Percentiles rank a stretch among this genome's conserved stretches.
Evolutionary conservation across 1,140 invertebrate species (phyloP).

Genomic region (Eciton burchellii): DNA sequence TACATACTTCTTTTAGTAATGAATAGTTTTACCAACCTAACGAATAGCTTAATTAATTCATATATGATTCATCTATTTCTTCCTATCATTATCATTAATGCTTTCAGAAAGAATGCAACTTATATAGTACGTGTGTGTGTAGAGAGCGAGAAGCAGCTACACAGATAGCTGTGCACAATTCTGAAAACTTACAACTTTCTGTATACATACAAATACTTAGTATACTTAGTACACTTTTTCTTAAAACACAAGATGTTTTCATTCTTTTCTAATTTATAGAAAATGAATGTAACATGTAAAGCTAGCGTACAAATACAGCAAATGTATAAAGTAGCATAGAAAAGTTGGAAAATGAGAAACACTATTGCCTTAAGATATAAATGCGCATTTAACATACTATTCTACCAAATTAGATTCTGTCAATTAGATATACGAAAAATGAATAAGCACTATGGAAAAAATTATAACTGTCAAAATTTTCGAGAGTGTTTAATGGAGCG

Average conservation of each 20-base stretch:
- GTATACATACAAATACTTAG: conserved; percentile 17
- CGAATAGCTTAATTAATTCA: neutral
- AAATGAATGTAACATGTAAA: conserved; percentile 20
- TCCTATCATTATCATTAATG: conserved; percentile 13
- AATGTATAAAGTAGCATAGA: conserved; percentile 39
- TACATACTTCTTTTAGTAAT: neutral
- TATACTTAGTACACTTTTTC: conserved; percentile 21
- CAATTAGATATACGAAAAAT: conserved; percentile 33
- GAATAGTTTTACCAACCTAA: too few species aligned
- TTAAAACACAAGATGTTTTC: conserved; percentile 2
- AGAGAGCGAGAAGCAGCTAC: conserved; percentile 12
- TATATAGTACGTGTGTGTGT: conserved; percentile 8
- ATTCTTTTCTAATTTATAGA: conserved; percentile 39
- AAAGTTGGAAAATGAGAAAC: conserved; percentile 53
- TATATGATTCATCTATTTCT: conserved; percentile 30
- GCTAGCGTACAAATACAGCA: neutral
- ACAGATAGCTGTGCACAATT: conserved; percentile 10
- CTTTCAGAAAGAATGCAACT: conserved; percentile 21
- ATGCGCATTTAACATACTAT: conserved; percentile 60
- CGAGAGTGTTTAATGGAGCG: conserved; percentile 7
- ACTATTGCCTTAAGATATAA: conserved; percentile 76
- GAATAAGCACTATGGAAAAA: conserved; percentile 55
- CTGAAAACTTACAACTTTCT: neutral
- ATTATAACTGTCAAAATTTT: conserved; percentile 46
- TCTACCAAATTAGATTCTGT: too few species aligned